Percentiles rank a stretch among this genome's conserved stretches.
Evolutionary conservation across 2,113 vertebrate genomes (phyloP).

Genomic region (Aleadryas rufinucha): DNA sequence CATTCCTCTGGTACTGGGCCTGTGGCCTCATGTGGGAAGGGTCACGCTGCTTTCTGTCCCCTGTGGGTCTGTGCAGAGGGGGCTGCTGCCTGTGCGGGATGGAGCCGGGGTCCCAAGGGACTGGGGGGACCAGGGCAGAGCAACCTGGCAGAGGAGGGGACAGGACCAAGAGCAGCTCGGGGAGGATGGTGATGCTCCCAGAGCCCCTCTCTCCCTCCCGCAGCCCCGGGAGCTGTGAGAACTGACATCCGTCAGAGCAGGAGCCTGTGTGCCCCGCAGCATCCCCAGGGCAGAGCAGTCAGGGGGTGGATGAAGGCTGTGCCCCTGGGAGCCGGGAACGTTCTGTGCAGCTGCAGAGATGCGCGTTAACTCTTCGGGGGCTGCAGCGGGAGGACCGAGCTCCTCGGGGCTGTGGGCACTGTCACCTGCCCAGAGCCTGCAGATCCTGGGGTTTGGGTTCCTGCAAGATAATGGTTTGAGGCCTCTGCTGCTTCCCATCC

Average conservation of each 20-base stretch:
- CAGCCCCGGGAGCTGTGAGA: background rate
- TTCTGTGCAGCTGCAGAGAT: background rate
- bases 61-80: fast-evolving
- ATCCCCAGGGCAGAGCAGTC: background rate
- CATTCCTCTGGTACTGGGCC: fast-evolving
- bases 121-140: background rate
- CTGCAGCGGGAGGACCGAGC: background rate
- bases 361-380: background rate
- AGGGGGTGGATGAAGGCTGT: background rate
- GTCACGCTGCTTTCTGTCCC: fast-evolving
- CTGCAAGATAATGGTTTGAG: fast-evolving
- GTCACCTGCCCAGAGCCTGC: fast-evolving
- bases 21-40: fast-evolving
- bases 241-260: background rate
- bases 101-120: background rate
- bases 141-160: background rate
- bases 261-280: background rate
- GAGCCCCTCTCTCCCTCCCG: too few relatives aligned
- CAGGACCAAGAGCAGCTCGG: background rate
- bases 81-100: background rate
- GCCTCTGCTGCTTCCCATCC: background rate
- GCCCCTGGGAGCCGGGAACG: background rate
- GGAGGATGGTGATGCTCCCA: background rate
- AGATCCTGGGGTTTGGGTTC: fast-evolving
- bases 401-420: fast-evolving